Conservation (phyloP, 2,113 vertebrate species). For the Dicaeum eximium region DNA sequence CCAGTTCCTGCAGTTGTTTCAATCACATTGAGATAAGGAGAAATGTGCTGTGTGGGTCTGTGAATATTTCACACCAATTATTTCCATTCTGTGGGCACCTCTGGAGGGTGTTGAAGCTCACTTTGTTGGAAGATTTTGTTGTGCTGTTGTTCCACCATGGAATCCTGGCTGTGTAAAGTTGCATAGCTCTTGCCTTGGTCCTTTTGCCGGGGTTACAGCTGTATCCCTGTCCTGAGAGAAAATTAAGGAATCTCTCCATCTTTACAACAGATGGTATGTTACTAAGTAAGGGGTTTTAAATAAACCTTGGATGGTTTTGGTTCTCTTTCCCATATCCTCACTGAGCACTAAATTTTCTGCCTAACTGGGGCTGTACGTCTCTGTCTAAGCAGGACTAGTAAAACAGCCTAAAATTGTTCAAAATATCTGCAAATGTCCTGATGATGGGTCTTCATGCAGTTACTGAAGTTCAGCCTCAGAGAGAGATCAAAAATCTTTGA, state of each 20-base stretch:
- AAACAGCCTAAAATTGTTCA: not conserved
- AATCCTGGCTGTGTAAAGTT: not conserved
- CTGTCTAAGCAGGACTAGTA: not conserved
- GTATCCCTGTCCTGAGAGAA: not conserved
- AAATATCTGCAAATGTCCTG: not conserved
- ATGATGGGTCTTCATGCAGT: not conserved
- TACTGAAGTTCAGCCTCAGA: not conserved
- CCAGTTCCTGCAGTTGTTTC: not conserved
- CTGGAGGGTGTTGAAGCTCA: not conserved
- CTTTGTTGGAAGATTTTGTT: not conserved
- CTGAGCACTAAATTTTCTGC: not conserved
- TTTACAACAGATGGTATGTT: not conserved
- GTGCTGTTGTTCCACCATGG: not conserved
- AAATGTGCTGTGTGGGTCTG: rapidly evolving
- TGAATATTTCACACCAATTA: not conserved
- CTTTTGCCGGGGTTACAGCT: not conserved
- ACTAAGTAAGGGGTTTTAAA: not conserved
- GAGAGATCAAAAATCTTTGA: not conserved
- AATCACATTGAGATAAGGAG: not conserved
- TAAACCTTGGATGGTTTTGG: not conserved
- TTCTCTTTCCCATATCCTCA: not conserved
- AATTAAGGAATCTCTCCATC: not conserved
- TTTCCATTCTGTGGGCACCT: not conserved
- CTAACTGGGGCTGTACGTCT: not conserved
- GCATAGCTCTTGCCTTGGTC: not conserved